Evolutionary conservation across 1,140 invertebrate genomes (phyloP).

Genomic region (Oncopodura yosiiana): DNA sequence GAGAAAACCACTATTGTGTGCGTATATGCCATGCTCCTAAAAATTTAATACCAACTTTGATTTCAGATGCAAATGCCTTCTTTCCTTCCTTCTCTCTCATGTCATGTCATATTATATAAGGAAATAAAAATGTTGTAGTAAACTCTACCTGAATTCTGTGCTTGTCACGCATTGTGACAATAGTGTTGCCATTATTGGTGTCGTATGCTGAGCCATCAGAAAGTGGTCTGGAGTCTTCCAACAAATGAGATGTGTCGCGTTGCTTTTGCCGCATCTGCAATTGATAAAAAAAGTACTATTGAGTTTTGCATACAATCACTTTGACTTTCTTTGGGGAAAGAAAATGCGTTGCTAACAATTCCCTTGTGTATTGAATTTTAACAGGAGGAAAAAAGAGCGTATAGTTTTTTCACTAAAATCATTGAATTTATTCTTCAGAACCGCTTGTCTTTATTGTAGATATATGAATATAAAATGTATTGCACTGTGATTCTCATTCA

Average conservation of each 20-base stretch:
- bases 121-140: background rate
- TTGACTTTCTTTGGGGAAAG: background rate
- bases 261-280: conserved; percentile 40
- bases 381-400: background rate
- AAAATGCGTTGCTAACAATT: background rate
- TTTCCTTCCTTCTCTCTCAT: background rate
- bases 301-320: conserved; percentile 16
- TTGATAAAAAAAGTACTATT: conserved; percentile 28
- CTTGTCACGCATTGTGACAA: conserved; percentile 38
- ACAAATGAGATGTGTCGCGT: conserved; percentile 35
- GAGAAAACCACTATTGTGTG: no score
- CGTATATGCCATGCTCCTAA: no score
- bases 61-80: conserved; percentile 1
- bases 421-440: no score
- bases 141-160: conserved; percentile 37
- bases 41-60: no score
- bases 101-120: background rate
- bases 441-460: no score
- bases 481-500: no score
- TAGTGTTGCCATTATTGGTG: conserved; percentile 37
- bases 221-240: conserved; percentile 47
- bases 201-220: conserved; percentile 48
- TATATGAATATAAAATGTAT: no score
- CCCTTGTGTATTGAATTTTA: background rate
- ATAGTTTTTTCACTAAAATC: no score